Conservation (phyloP, 2,113 vertebrate species). For the Bufo bufo region DNA sequence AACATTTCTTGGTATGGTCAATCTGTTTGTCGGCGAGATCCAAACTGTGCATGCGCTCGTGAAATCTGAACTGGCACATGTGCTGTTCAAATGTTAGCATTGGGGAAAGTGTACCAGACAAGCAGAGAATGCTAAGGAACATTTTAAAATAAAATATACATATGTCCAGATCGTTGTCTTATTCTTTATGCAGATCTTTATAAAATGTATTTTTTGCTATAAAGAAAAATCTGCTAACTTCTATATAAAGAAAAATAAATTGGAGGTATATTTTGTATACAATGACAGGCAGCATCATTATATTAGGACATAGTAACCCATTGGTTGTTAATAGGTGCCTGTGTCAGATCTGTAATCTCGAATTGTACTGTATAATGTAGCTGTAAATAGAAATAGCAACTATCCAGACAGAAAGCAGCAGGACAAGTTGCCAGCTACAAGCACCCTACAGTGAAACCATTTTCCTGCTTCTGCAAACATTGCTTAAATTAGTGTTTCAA, state of each 20-base stretch:
- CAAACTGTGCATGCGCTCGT: no score
- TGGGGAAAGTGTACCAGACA: no score
- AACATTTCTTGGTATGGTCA: no score
- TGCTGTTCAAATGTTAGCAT: no score
- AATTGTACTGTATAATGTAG: neutral
- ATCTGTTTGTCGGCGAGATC: no score
- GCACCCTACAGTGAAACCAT: slow-evolving; percentile 54
- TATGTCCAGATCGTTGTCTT: no score
- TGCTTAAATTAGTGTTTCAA: slow-evolving; percentile 54
- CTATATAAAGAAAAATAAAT: neutral
- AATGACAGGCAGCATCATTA: neutral
- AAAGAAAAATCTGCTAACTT: neutral
- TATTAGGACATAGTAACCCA: neutral
- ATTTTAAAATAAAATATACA: no score
- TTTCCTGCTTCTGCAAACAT: slow-evolving; percentile 46
- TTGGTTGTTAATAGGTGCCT: neutral
- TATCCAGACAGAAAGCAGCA: slow-evolving; percentile 41
- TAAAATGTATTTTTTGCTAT: no score
- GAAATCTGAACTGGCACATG: no score
- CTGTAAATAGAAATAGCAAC: slow-evolving; percentile 39
- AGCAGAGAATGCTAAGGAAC: no score
- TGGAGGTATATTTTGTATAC: no score
- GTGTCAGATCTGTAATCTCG: slow-evolving; percentile 21
- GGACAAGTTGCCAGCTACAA: slow-evolving; percentile 19
- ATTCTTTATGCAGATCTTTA: no score